These are phyloP conservation scores for Percopsis transmontana DNA, from an alignment of 2,113 vertebrate genomes.

Conservation along the genomic window DNA sequence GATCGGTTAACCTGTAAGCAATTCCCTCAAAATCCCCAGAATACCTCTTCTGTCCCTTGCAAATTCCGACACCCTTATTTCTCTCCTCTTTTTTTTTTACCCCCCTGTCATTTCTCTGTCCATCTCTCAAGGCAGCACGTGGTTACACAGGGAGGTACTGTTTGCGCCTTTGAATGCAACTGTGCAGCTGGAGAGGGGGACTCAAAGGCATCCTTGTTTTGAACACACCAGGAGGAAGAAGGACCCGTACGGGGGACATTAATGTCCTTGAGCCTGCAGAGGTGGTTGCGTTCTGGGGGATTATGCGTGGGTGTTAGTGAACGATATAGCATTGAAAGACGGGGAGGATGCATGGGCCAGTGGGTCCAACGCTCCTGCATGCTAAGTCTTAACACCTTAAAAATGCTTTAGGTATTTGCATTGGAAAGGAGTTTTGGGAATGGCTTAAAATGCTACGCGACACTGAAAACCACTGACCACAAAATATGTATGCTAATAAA, in stretches of 20 bases:
- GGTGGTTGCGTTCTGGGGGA: slow-evolving; percentile 71
- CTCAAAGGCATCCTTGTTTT: slow-evolving; percentile 81
- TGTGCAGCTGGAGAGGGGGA: slow-evolving; percentile 77
- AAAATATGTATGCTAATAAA: neutral
- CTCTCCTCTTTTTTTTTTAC: slow-evolving; percentile 39
- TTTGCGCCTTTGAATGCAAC: slow-evolving; percentile 68
- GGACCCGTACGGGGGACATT: slow-evolving; percentile 72
- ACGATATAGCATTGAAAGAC: slow-evolving; percentile 59
- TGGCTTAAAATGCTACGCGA: neutral
- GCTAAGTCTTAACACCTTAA: slow-evolving; percentile 28
- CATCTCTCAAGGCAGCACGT: slow-evolving; percentile 9
- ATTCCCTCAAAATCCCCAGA: slow-evolving; percentile 13
- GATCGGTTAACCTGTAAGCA: slow-evolving; percentile 7
- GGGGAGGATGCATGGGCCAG: slow-evolving; percentile 51
- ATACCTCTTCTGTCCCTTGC: slow-evolving; percentile 6
- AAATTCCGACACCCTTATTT: slow-evolving; percentile 47
- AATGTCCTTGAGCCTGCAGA: slow-evolving; percentile 61
- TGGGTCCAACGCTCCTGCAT: slow-evolving; percentile 33
- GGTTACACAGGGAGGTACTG: slow-evolving; percentile 76
- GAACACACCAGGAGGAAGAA: slow-evolving; percentile 67
- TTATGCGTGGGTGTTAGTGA: slow-evolving; percentile 63
- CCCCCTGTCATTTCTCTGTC: slow-evolving; percentile 55
- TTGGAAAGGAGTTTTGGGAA: slow-evolving; percentile 16
- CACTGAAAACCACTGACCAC: slow-evolving; percentile 7
- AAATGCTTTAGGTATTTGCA: slow-evolving; percentile 26